These are phyloP conservation scores for Malacoctenus gilli DNA, from an alignment of 2,797 vertebrate genomes.

Conservation along the genomic window DNA sequence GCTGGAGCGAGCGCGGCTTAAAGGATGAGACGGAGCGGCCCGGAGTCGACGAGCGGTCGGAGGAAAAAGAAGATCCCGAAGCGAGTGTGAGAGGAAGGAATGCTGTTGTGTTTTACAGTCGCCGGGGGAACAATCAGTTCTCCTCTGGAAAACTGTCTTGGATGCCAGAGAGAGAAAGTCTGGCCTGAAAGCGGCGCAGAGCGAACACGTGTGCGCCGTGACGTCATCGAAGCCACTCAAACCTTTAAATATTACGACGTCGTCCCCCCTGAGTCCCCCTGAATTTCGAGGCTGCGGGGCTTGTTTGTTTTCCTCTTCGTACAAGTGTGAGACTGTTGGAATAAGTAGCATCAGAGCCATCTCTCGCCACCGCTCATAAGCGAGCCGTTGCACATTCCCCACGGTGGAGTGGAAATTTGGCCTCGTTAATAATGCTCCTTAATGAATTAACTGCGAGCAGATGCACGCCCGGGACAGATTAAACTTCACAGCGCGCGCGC, in stretches of 20 bases:
- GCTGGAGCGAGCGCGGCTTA: no score
- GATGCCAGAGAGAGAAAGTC: constrained; percentile 63
- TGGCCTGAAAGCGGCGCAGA: constrained; percentile 35
- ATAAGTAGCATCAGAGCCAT: constrained; percentile 14
- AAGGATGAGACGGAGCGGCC: constrained; percentile 23
- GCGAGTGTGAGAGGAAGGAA: constrained; percentile 74
- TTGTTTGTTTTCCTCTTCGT: no score
- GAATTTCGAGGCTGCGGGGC: not conserved
- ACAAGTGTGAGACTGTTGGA: not conserved
- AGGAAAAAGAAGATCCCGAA: constrained; percentile 45
- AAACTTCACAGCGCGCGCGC: constrained; percentile 39
- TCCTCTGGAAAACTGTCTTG: constrained; percentile 70
- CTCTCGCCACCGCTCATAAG: no score
- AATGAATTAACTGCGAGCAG: constrained; percentile 70
- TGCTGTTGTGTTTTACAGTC: constrained; percentile 77
- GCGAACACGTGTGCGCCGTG: constrained; percentile 46
- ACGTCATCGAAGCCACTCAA: constrained; percentile 32
- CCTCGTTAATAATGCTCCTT: constrained; percentile 45
- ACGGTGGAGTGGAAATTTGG: constrained; percentile 66
- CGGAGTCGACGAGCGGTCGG: constrained; percentile 29
- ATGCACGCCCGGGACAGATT: constrained; percentile 59
- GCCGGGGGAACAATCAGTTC: constrained; percentile 73
- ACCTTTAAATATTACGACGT: constrained; percentile 12
- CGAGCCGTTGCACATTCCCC: constrained; percentile 33
- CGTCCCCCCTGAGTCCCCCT: constrained; percentile 5